Evolutionary conservation across 2,113 vertebrate genomes (phyloP).

Genomic region (Calidris pygmaea): DNA sequence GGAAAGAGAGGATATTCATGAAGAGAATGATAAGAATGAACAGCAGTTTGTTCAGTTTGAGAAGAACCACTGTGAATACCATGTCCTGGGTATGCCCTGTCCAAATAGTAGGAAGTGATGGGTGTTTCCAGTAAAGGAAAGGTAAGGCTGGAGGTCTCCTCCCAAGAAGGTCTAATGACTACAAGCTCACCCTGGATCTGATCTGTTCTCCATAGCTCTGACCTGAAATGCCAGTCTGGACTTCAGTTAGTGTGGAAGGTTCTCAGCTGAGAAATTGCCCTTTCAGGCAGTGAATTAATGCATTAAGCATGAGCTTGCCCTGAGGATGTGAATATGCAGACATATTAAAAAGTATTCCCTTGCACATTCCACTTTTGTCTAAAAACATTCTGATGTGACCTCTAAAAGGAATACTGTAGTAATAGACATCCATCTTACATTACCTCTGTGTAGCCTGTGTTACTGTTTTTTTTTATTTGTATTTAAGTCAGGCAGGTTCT

Average conservation of each 20-base stretch:
- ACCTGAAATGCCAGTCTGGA: background rate
- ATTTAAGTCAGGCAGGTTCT: background rate
- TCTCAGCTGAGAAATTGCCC: background rate
- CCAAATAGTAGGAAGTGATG: background rate
- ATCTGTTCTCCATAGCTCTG: background rate
- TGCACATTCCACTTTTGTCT: background rate
- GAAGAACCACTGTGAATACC: background rate
- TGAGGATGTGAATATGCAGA: background rate
- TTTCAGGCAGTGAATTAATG: background rate
- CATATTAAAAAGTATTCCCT: background rate
- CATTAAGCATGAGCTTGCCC: background rate
- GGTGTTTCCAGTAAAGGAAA: background rate
- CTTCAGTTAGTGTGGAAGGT: background rate
- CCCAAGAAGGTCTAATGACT: background rate
- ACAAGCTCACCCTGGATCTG: background rate
- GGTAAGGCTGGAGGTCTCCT: background rate
- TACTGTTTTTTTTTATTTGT: background rate
- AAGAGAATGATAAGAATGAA: background rate
- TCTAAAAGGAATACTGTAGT: background rate
- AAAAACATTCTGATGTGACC: background rate
- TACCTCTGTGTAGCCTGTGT: background rate
- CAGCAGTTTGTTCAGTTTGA: background rate
- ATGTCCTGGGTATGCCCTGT: rapidly evolving
- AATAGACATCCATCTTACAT: background rate
- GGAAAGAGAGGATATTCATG: background rate